Conservation (phyloP, 1,140 invertebrate species). For the Drosophila rhopaloa region DNA sequence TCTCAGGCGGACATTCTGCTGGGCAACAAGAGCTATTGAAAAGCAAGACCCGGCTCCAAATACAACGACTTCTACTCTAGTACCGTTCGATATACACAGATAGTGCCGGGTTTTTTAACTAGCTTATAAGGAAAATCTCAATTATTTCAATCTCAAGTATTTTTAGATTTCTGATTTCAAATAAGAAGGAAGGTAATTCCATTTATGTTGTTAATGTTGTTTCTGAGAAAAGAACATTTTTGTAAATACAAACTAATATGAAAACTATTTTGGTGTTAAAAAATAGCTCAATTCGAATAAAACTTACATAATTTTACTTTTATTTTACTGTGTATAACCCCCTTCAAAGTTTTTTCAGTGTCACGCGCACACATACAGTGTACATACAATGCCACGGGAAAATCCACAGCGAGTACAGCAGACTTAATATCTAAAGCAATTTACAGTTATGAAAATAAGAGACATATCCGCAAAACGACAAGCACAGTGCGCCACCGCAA, state of each 20-base stretch:
- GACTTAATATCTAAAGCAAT: slow-evolving; percentile 84
- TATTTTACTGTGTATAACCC: background rate
- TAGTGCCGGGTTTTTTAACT: too few relatives aligned
- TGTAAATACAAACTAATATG: too few relatives aligned
- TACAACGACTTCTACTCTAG: slow-evolving; percentile 6
- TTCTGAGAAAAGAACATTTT: too few relatives aligned
- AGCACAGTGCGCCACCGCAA: slow-evolving; percentile 54
- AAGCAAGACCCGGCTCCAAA: slow-evolving; percentile 42
- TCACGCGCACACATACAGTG: slow-evolving; percentile 12
- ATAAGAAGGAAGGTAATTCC: too few relatives aligned
- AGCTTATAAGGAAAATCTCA: too few relatives aligned
- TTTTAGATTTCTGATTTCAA: too few relatives aligned
- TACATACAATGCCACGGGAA: slow-evolving; percentile 12
- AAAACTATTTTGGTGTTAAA: too few relatives aligned
- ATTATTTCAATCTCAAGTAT: too few relatives aligned
- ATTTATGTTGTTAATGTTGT: too few relatives aligned
- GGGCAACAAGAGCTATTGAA: slow-evolving; percentile 44
- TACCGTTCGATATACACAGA: slow-evolving; percentile 2
- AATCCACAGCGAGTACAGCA: slow-evolving; percentile 52
- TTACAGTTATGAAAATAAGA: slow-evolving; percentile 84
- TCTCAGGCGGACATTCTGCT: slow-evolving; percentile 25
- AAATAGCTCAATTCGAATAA: too few relatives aligned
- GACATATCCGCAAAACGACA: slow-evolving; percentile 83
- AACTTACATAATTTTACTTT: too few relatives aligned
- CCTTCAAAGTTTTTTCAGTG: background rate